Base-by-base conservation (phyloP, 2,113 vertebrate species). In the Gila orcuttii region DNA sequence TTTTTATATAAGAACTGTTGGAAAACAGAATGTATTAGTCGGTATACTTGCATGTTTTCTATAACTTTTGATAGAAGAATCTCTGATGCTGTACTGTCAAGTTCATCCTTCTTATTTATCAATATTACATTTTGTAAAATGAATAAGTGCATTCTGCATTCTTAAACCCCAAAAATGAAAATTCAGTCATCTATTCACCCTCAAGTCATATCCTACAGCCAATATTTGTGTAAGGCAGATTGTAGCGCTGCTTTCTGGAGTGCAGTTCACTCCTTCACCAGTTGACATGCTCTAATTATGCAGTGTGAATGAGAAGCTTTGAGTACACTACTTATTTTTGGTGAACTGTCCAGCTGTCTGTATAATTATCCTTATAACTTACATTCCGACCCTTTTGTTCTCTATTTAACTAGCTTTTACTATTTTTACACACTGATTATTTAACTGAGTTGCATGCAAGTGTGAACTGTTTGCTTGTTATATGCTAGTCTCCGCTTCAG, bases 201-300 rank as follows among this genome's bases (percentile, higher is more conserved):
- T 71, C 9, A 71, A 42, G 36, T 79, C 33, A 60, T 60, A 42
- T 79, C 59, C 77, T 60, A 33, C 77, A 60, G 33, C 33, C 59
- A 64, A 47, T 19, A 64, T 80, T 79, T 60, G 77, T 39, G 77
- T 25, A 25, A 6, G 23, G n/a, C 77, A 79, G 33, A 60, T 42
- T 79, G 77, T 60, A 8, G 33, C 23, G 0, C 77, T 60, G 52
- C 21, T 39, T 79, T 60, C 55, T 78, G 19, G 36, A 60, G 33
- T n/a, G 33, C 57, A 64, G n/a, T 80, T 80, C 57, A 36, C 59
- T 77, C 73, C 83, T 74, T 79, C 69, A 19, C n/a, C 59, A 52
- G 76, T 86, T 52, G 36, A 36, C 25, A 62, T 74, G 57, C 31
- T 74, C 31, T 88, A 88, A 86, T 88, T 88, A 83, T 83, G 79